Base-by-base conservation (phyloP, 2,113 vertebrate genomes). In the Tinamus guttatus region DNA sequence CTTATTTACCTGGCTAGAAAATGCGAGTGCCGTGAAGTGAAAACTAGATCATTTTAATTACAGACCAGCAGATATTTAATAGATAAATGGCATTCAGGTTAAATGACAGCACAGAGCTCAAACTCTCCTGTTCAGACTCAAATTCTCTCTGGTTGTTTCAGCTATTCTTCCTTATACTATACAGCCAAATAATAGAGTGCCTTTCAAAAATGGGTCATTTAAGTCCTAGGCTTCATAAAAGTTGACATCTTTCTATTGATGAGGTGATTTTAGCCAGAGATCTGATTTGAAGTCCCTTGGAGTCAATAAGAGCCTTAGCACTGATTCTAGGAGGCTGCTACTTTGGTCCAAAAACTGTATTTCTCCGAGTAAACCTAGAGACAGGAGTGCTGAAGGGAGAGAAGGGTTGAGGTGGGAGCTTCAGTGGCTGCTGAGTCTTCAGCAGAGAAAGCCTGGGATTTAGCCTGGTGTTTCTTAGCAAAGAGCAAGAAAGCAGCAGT, bases 71-170 rank as follows among this genome's bases (percentile, higher is more conserved):
- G 94, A 58, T 21, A 62, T 65, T 78, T 85, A 94, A 89, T 8
- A 89, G 36, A 68, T 95, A 89, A 78, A 79, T 38, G 28, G 40
- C 84, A 78, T 88, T 96, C 75, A 63, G 51, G 65, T 82, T 69
- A 78, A 75, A 80, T 47, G 65, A 38, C n/a, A 90, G 85, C 27
- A 45, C 3, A 64, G 76, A 70, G 69, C 47, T 87, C 45, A 93
- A 93, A 28, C 14, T 59, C 34, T 75, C 19, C 63, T 36, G 70
- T 71, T 75, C 34, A 91, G 77, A 71, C 43, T 69, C 82, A 94
- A 94, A 85, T 22, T 58, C 51, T 62, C 54, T 83, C 43, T 5
- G 6, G 67, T 54, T 62, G 58, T n/a, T 76, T 82, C 58, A 64
- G n/a, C 69, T 80, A 76, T 58, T 75, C 22, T 54, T 49, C 63